Percentiles rank a stretch among this genome's conserved stretches.
Evolutionary conservation across 2,113 vertebrate genomes (phyloP).

Genomic region (Anolis sagrei): DNA sequence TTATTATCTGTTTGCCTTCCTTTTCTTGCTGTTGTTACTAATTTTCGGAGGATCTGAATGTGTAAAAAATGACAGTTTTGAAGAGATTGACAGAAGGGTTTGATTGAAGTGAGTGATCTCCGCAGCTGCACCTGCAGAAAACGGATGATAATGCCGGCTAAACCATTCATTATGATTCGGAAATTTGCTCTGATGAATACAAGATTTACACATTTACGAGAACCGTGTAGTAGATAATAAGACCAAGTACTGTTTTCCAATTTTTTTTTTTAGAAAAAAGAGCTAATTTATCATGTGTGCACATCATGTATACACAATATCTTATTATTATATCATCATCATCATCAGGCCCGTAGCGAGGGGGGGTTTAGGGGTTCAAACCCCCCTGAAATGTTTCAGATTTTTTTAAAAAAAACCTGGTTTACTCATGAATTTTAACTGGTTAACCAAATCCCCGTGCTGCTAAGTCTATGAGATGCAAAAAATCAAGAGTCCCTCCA

Average conservation of each 20-base stretch:
- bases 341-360: no score
- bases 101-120: constrained; percentile 94
- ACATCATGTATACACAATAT: no score
- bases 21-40: constrained; percentile 57
- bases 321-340: no score
- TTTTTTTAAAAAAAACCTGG: no score
- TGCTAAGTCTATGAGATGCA: no score
- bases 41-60: constrained; percentile 81
- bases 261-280: constrained; percentile 76
- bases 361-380: no score
- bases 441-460: no score
- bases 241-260: constrained; percentile 78
- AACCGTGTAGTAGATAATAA: constrained; percentile 83
- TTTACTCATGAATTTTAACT: no score
- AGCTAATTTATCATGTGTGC: no score
- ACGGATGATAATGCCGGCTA: constrained; percentile 93
- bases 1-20: no score
- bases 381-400: no score
- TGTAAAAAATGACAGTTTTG: constrained; percentile 87
- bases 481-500: no score
- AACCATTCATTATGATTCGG: constrained; percentile 90
- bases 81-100: constrained; percentile 82
- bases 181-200: constrained; percentile 88
- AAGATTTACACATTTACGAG: constrained; percentile 89
- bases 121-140: constrained; percentile 87